Base-by-base conservation (phyloP, 2,888 invertebrate species). In the Geotrupes spiniger region DNA sequence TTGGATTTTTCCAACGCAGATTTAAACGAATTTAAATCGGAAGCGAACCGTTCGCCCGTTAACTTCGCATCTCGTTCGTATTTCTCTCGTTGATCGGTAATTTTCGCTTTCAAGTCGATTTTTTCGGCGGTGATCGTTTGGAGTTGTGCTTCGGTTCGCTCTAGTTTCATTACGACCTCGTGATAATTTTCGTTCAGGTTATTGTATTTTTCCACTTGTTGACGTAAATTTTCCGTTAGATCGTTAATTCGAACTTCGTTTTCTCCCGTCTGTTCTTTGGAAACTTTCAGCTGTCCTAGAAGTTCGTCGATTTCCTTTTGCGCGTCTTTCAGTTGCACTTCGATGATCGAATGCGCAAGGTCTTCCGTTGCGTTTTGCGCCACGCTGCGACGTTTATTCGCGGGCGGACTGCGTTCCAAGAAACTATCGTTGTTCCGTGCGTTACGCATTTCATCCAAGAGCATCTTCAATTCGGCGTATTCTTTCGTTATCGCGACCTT, bases 371-470 rank as follows among this genome's bases (percentile, higher is more conserved):
- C n/a, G n/a, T n/a, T n/a, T n/a, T n/a, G n/a, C n/a, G n/a, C n/a
- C n/a, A n/a, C n/a, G n/a, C 53, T 49, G 1, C 57, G 53, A 40
- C 58, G 58, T 43, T 56, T 57, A 5, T 11, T 51, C 53, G 5
- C 41, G 40, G 33, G 39, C 60, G 50, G 62, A 27, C 49, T 33
- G 17, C 62, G 58, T n/a, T 57, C 53, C 40, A 51, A 10, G 28
- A 29, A 36, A 53, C 41, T 66, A 3, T 67, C 66, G 38, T 59
- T 59, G 2, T 55, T 42, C 15, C 51, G 54, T 21, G 55, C 58
- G 1, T 58, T 43, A 27, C 61, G 57, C n/a, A 65, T 61, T 46
- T 76, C 76, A 5, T 78, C 77, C 14, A 82, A 60, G 69, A 82
- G 63, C n/a, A 58, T 59, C 52, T 63, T 65, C 15, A 69, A 54